A percentile compares a stretch with the other conserved stretches of the same genome.
These are phyloP conservation scores for Tetraodon nigroviridis DNA, from an alignment of 2,113 vertebrate species.

Conservation along the genomic window DNA sequence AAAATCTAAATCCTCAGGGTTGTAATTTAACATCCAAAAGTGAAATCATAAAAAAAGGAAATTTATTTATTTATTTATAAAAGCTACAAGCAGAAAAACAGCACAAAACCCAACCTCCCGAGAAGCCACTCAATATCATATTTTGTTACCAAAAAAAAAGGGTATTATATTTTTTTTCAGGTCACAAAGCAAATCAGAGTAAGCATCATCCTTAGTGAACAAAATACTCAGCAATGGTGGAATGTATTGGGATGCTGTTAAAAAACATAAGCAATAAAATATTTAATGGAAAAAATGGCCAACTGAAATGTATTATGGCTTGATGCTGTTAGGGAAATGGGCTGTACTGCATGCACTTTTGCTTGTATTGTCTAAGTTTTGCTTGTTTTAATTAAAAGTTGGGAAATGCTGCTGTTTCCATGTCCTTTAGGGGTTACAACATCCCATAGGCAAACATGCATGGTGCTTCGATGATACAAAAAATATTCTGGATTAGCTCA, in stretches of 20 bases:
- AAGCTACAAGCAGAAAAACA: slow-evolving; percentile 30
- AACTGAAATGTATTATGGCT: slow-evolving; percentile 17
- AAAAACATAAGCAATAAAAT: not conserved
- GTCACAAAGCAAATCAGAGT: slow-evolving; percentile 75
- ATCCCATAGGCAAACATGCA: slow-evolving; percentile 25
- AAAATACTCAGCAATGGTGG: not conserved
- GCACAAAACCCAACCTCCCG: slow-evolving; percentile 1
- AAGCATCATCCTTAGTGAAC: slow-evolving; percentile 59
- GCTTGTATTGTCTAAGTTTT: slow-evolving; percentile 25
- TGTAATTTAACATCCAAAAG: slow-evolving; percentile 9
- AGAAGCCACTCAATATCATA: slow-evolving; percentile 8
- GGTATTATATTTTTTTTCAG: slow-evolving; percentile 27
- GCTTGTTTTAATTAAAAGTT: not conserved
- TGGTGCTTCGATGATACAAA: slow-evolving; percentile 2
- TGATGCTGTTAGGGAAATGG: slow-evolving; percentile 10
- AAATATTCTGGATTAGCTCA: slow-evolving; percentile 18
- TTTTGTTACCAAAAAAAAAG: slow-evolving; percentile 4
- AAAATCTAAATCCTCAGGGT: slow-evolving; percentile 44
- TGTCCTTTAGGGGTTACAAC: too few relatives aligned
- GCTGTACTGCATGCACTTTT: slow-evolving; percentile 37
- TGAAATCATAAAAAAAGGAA: slow-evolving; percentile 14
- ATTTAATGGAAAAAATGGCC: slow-evolving; percentile 15
- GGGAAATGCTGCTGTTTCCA: too few relatives aligned
- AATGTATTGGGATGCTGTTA: not conserved
- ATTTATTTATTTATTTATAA: too few relatives aligned